Evolutionary conservation across 2,113 vertebrate genomes (phyloP).

Genomic region (Hyaena hyaena): DNA sequence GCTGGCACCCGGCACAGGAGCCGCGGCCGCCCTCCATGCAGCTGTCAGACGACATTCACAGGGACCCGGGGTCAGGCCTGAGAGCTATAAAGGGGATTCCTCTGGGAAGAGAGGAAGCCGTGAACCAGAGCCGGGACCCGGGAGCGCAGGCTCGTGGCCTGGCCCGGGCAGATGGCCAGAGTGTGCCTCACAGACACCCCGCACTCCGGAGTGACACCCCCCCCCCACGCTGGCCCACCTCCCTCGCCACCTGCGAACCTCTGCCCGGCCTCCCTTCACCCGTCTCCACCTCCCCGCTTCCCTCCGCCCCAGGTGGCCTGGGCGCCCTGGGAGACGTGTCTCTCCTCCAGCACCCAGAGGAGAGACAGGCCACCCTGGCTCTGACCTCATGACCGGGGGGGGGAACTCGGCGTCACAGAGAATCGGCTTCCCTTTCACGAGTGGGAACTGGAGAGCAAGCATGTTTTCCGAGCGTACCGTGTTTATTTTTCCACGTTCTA

Average conservation of each 20-base stretch:
- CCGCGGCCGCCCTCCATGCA: background rate
- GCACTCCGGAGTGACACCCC: background rate
- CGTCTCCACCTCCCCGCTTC: background rate
- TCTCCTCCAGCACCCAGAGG: background rate
- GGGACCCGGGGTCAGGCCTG: slow-evolving; percentile 65
- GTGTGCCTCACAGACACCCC: background rate
- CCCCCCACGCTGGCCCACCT: background rate
- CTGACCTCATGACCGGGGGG: background rate
- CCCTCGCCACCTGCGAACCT: background rate
- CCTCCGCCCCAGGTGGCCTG: background rate
- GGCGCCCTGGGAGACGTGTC: background rate
- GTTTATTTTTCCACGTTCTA: slow-evolving; percentile 26
- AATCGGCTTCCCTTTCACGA: slow-evolving; percentile 1
- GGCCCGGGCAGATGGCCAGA: slow-evolving; percentile 48
- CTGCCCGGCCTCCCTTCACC: fast-evolving
- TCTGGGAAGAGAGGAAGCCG: slow-evolving; percentile 61
- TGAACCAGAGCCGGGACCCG: slow-evolving; percentile 58
- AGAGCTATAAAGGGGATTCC: slow-evolving; percentile 54
- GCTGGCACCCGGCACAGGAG: slow-evolving; percentile 57
- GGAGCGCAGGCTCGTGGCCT: slow-evolving; percentile 50
- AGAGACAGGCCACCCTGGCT: background rate
- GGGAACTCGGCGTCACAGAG: background rate
- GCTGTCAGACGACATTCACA: slow-evolving; percentile 63
- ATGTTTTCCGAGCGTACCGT: background rate
- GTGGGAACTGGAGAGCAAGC: background rate